A percentile compares a stretch with the other conserved stretches of the same genome.
These are phyloP conservation scores for Bos javanicus DNA, from an alignment of 2,113 vertebrate species.

Conservation along the genomic window DNA sequence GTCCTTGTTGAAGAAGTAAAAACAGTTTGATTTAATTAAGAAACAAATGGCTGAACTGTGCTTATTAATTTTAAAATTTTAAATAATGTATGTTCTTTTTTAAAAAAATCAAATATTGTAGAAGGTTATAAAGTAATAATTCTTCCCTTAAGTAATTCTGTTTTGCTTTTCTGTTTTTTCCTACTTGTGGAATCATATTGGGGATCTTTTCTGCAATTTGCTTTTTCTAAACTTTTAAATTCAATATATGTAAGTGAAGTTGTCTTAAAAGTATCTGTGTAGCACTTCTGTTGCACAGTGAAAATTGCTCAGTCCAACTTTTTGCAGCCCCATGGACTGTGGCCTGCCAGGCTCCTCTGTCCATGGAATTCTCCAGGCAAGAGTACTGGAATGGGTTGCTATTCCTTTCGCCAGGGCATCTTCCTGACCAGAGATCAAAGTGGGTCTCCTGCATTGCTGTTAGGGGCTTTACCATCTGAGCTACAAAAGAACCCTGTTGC, in stretches of 20 bases:
- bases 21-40: not conserved
- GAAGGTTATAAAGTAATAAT: not conserved
- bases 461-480: not conserved
- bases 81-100: not conserved
- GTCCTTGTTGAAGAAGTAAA: not conserved
- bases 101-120: not conserved
- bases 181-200: not conserved
- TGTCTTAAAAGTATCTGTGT: not conserved
- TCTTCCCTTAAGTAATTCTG: not conserved
- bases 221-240: not conserved
- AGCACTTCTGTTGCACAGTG: not conserved
- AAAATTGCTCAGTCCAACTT: not conserved
- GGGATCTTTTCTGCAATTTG: not conserved
- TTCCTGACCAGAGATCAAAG: not conserved
- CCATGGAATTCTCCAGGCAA: not conserved
- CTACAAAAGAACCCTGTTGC: not conserved
- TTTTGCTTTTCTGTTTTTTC: not conserved
- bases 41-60: not conserved
- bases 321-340: not conserved
- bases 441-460: not conserved
- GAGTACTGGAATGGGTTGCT: not conserved
- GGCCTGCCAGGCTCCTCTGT: not conserved
- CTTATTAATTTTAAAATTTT: not conserved
- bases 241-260: not conserved
- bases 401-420: not conserved